Conservation (phyloP, 2,888 invertebrate species). For the Galeruca laticollis region DNA sequence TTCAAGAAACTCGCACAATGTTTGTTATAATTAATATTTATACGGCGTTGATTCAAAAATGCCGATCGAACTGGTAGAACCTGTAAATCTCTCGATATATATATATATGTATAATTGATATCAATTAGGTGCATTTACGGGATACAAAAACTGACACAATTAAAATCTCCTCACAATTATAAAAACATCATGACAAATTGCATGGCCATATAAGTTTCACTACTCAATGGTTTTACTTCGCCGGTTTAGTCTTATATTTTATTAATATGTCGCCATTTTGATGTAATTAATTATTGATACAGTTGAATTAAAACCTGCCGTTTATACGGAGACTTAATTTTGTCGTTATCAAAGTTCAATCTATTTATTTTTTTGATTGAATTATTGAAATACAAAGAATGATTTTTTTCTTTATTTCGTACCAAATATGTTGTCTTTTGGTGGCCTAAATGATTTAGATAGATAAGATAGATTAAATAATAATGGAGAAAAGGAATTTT, state of each 20-base stretch:
- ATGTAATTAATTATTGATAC: background rate
- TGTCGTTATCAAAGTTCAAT: too few species aligned
- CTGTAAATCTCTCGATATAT: conserved; percentile 61
- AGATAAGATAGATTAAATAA: too few species aligned
- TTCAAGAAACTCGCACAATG: conserved; percentile 57
- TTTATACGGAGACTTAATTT: background rate
- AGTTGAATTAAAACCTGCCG: background rate
- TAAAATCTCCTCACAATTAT: conserved; percentile 60
- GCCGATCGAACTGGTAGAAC: conserved; percentile 55
- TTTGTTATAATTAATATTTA: conserved; percentile 61
- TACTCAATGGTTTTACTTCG: conserved; percentile 34
- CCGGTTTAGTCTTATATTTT: conserved; percentile 38
- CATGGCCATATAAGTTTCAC: conserved; percentile 55
- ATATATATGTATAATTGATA: too few species aligned
- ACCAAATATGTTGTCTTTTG: too few species aligned
- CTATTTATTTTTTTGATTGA: too few species aligned
- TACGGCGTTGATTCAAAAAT: conserved; percentile 55
- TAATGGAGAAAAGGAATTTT: too few species aligned
- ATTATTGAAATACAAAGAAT: too few species aligned
- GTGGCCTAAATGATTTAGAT: too few species aligned
- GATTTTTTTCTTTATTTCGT: too few species aligned
- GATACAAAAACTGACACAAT: conserved; percentile 62
- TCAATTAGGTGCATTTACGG: conserved; percentile 60
- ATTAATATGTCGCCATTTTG: conserved; percentile 37
- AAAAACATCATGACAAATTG: conserved; percentile 62